Evolutionary conservation across 1,140 invertebrate genomes (phyloP), one percentile per base, ranked within the genome.

Genomic region (Hydropsyche tenuis): DNA sequence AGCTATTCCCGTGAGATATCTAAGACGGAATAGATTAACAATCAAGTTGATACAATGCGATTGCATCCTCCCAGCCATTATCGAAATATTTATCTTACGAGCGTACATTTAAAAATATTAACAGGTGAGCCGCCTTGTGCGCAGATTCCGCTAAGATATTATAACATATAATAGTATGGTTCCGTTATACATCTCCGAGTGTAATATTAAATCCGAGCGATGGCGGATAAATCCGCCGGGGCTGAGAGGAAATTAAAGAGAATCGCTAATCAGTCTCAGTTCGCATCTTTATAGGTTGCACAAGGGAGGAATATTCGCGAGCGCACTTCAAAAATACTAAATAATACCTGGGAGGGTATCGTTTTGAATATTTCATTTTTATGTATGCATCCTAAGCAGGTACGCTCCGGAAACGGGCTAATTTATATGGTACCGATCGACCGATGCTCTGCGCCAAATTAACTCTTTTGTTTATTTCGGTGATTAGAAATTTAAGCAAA

Each of bases 121-220:
- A n/a, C 43, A 45, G 43, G 7, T 9, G 43, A 45, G n/a, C 7
- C 43, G 43, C 7, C 43, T 45, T 9, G 43, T n/a, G n/a, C n/a
- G n/a, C n/a, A n/a, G n/a, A n/a, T n/a, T n/a, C n/a, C n/a, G n/a
- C n/a, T n/a, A n/a, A n/a, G n/a, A n/a, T n/a, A n/a, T n/a, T n/a
- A n/a, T n/a, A n/a, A n/a, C n/a, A n/a, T n/a, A n/a, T n/a, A n/a
- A n/a, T n/a, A n/a, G n/a, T n/a, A n/a, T n/a, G n/a, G n/a, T 46
- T 65, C 62, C 23, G 68, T 56, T 70, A 72, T 71, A 75, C 69
- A 75, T 75, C 43, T 74, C 18, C 53, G 30, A 60, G 60, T 65
- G 64, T 75, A 71, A 75, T 75, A 75, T 71, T 75, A 75, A 75
- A 71, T 64, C 69, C 68, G 73, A 27, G 56, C 68, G 69, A 70